These are phyloP conservation scores for Pherbina coryleti DNA, from an alignment of 2,888 invertebrate species.

Conservation along the genomic window DNA sequence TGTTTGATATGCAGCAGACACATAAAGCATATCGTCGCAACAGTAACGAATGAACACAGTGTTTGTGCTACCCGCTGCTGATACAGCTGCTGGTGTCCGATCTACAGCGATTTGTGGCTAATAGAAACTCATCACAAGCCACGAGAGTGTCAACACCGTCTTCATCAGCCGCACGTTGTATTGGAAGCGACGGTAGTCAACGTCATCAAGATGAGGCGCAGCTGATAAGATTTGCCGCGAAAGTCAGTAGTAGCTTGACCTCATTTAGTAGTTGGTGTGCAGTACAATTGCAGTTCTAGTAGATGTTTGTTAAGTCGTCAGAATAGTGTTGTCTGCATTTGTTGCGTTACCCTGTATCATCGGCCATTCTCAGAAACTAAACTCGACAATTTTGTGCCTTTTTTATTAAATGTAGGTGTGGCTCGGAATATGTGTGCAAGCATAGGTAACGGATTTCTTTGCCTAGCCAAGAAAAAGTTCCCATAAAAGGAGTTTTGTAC, in stretches of 20 bases:
- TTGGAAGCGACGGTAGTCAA: neutral
- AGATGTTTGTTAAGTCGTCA: too few species aligned
- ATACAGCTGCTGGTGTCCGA: neutral
- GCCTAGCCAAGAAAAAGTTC: too few species aligned
- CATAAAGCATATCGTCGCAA: neutral
- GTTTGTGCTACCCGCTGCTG: neutral
- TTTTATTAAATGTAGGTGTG: too few species aligned
- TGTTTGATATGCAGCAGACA: neutral
- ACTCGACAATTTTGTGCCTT: too few species aligned
- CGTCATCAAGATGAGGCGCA: neutral
- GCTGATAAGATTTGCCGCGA: neutral
- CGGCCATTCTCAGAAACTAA: too few species aligned
- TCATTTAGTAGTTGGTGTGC: neutral
- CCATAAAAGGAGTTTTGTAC: too few species aligned
- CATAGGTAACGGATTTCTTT: too few species aligned
- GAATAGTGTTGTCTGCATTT: too few species aligned
- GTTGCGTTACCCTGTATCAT: too few species aligned
- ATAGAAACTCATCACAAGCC: conserved; percentile 20
- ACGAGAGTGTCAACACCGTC: conserved; percentile 14
- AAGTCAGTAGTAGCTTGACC: conserved; percentile 13
- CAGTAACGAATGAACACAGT: neutral
- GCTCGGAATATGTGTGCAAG: too few species aligned
- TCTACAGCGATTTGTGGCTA: conserved; percentile 5
- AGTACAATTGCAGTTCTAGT: too few species aligned
- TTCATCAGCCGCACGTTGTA: neutral